A percentile compares a stretch with the other conserved stretches of the same genome.
Evolutionary conservation across 2,888 invertebrate species (phyloP).

Genomic region (Ctena decussata): DNA sequence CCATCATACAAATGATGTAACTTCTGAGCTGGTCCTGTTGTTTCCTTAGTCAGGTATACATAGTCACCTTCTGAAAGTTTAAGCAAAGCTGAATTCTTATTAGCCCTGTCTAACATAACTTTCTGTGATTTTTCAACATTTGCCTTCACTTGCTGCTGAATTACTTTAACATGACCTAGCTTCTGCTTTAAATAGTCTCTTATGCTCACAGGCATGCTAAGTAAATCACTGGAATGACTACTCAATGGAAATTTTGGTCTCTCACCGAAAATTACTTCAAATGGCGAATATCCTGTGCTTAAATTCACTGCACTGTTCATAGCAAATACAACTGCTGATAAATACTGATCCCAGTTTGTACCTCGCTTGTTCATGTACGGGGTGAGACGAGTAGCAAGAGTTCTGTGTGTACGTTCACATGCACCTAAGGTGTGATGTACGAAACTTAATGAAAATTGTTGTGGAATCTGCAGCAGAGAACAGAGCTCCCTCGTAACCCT

Average conservation of each 20-base stretch:
- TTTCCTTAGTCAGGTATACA: constrained; percentile 29
- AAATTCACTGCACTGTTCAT: constrained; percentile 54
- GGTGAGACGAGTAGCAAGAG: constrained; percentile 42
- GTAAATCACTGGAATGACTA: background rate
- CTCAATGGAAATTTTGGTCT: constrained; percentile 51
- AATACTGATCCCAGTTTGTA: constrained; percentile 37
- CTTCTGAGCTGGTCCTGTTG: constrained; percentile 47
- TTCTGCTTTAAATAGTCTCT: constrained; percentile 12
- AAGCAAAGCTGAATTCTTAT: constrained; percentile 10
- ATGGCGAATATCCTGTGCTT: constrained; percentile 49
- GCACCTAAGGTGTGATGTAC: constrained; percentile 20
- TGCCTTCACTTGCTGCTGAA: background rate
- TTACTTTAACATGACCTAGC: background rate
- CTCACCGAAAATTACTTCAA: constrained; percentile 50
- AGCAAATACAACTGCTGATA: constrained; percentile 45
- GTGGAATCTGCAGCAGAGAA: constrained; percentile 36
- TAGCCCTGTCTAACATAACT: constrained; percentile 1
- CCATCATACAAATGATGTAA: constrained; percentile 48
- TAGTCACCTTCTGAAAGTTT: constrained; percentile 20
- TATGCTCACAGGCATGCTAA: background rate
- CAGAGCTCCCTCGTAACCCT: constrained; percentile 49
- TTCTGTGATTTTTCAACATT: background rate
- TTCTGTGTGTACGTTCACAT: constrained; percentile 44
- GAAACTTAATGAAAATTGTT: constrained; percentile 52
- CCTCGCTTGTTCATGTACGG: constrained; percentile 40